Conservation (phyloP, 2,888 invertebrate genomes). For the Brachyptera putata region DNA sequence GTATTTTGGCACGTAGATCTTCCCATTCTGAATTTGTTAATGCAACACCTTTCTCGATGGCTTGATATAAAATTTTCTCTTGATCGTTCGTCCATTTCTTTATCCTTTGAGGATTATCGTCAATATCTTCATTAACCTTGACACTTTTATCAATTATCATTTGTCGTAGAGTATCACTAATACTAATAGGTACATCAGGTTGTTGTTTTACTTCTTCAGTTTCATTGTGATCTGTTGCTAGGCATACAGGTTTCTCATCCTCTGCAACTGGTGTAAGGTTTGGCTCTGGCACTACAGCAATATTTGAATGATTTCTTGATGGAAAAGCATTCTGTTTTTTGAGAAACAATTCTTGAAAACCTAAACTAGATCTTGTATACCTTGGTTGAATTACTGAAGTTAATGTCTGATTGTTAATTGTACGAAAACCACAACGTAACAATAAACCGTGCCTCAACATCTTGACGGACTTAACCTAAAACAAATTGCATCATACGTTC, state of each 20-base stretch:
- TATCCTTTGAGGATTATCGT: background rate
- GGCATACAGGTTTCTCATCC: too few relatives aligned
- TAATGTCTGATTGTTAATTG: background rate
- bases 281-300: background rate
- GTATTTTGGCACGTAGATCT: slow-evolving; percentile 45
- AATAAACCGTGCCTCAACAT: slow-evolving; percentile 10
- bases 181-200: background rate
- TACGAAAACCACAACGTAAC: background rate
- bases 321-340: background rate
- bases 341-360: background rate
- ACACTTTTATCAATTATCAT: background rate
- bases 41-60: slow-evolving; percentile 1
- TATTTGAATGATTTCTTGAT: background rate
- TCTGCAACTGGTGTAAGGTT: background rate
- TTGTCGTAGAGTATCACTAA: background rate
- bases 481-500: background rate
- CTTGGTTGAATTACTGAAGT: background rate
- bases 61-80: background rate
- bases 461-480: slow-evolving; percentile 5
- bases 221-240: too few relatives aligned
- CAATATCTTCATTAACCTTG: background rate
- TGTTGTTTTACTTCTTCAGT: background rate
- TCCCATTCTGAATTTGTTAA: slow-evolving; percentile 41
- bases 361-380: background rate
- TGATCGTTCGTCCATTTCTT: slow-evolving; percentile 7